Base-by-base conservation (phyloP, 2,797 vertebrate species). In the Poecile montanus region DNA sequence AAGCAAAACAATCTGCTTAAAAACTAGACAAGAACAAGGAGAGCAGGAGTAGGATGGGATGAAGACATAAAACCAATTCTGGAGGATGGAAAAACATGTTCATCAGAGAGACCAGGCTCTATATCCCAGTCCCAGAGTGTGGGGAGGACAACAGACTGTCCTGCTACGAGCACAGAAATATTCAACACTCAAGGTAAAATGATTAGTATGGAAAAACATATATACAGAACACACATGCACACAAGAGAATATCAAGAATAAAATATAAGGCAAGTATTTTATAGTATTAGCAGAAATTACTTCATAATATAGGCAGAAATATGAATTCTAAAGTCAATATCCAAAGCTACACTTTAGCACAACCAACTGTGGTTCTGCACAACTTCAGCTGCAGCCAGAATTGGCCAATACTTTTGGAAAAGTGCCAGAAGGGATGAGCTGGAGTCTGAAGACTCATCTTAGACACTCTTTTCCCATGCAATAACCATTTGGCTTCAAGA, bases 1-100 rank as follows among this genome's bases (percentile, higher is more conserved):
- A 96, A 96, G 62, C 82, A 91, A 89, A 96, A 97, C 88, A 95
- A 90, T 96, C 93, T 96, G 94, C 76, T 89, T 88, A 73, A 93
- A 93, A 86, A 75, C 14, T 40, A 94, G 71, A 84, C 34, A 89
- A 94, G 67, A 93, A 84, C 38, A 82, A 94, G 62, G 73, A 93
- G 42, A 81, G 62, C 65, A 75, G 36, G 44, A 87, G 36, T 6
- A 84, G 26, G 76, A 93, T 66, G 83, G 36, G 54, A 91, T 74
- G 72, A 94, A 91, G 77, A 93, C 32, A 79, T 12, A 51, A 86
- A 79, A 81, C 25, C 68, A 56, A 7, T 71, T 82, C 67, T 81
- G 67, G 13, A 81, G 29, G 34, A 30, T 75, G 70, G 75, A 92
- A 93, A 96, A 93, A 88, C 56, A 76, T 1, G n/a, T 19, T 93